Evolutionary conservation across 2,113 vertebrate genomes (phyloP), one percentile per base, ranked within the genome.

Genomic region (Hippocampus zosterae): DNA sequence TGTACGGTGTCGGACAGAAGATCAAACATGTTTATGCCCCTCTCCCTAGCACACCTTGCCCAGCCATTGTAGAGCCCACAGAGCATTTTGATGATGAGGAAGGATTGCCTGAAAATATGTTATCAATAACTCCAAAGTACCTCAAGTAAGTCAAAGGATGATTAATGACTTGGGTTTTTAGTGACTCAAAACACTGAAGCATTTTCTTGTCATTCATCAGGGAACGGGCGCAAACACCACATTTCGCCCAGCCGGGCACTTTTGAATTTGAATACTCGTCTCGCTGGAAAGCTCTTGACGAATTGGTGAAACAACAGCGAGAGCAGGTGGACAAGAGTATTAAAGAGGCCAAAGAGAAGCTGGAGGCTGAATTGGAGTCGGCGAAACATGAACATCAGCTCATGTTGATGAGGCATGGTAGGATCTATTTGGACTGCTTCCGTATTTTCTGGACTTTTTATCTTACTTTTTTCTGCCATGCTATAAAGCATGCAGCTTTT

Each of bases 341-440:
- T 69, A 91, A 91, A 83, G 95, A 98, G 85, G 96, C 97, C 83
- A 96, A 96, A 87, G 95, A 98, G 86, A 99, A 98, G 79, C 92
- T 99, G 72, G 96, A 99, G 81, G 93, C 96, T 8, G 97, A 99
- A 88, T 96, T 99, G 94, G 97, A 99, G 92, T 94, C 97, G 5
- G 97, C 97, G 69, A 95, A 95, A 82, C 95, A 99, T 27, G 97
- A 99, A 60, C 97, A 98, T 84, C 97, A 99, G 78, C 93, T 98
- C 73, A 99, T 98, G 97, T 85, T 99, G 72, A 99, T 98, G 97
- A 94, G 97, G 88, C 97, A 99, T 92, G 97, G 96, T 97, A 89
- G 70, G 56, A 59, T 18, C n/a, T 19, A 46, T 46, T 42, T 23
- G 40, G 46, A 67, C 46, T 19, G 16, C 16, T 50, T 50, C 16